phyloP scores from a whole-genome alignment of 2,888 invertebrate species.

The Scaptomyza parva region DNA sequence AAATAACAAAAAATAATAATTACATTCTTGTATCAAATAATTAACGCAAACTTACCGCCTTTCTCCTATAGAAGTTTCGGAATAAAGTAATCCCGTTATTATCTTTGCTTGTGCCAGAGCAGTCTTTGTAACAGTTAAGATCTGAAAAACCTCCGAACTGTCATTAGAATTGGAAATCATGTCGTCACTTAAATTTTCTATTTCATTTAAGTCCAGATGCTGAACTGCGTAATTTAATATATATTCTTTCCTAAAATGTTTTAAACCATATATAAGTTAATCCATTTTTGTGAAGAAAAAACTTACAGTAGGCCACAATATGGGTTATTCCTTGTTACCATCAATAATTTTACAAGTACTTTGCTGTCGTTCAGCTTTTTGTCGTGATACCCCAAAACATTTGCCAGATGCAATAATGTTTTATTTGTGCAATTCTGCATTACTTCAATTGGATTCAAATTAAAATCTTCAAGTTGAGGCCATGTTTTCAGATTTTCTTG shows the following conservation, averaged over 20 bases:
- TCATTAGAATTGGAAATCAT: not conserved
- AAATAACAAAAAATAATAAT: not conserved
- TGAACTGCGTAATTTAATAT: not conserved
- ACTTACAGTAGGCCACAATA: not conserved
- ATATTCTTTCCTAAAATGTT: conserved; percentile 1
- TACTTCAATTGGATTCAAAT: conserved; percentile 13
- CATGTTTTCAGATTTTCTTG: not conserved
- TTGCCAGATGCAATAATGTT: not conserved
- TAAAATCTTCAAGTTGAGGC: conserved; percentile 10
- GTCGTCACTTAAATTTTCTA: not conserved
- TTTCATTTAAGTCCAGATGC: not conserved
- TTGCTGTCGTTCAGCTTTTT: conserved; percentile 2
- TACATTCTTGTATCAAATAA: not conserved
- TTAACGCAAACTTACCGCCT: conserved; percentile 3
- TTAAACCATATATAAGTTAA: too few species aligned
- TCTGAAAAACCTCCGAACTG: conserved; percentile 2
- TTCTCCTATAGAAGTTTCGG: not conserved
- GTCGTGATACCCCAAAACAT: not conserved
- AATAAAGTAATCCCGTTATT: conserved; percentile 2
- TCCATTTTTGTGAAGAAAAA: not conserved
- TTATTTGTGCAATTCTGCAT: conserved; percentile 1
- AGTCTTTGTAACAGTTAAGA: not conserved
- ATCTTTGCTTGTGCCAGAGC: not conserved
- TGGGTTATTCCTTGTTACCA: not conserved
- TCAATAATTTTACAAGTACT: not conserved